Conservation (phyloP, 2,113 vertebrate species). For the Heterotis niloticus region DNA sequence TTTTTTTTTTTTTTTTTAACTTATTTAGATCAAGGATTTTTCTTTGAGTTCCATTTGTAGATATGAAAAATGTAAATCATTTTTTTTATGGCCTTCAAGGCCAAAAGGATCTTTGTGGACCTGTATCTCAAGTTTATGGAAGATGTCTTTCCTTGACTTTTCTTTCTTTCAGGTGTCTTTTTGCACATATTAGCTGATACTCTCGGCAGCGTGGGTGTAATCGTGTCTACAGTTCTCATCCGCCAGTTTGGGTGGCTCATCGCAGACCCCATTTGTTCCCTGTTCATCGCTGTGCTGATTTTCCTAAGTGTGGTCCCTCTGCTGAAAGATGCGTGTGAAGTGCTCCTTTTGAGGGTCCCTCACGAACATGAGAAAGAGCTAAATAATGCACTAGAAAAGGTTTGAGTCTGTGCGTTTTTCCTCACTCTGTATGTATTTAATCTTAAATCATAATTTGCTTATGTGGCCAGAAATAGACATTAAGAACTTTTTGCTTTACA, state of each 20-base stretch:
- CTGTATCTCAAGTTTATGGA: no score
- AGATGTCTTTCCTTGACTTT: neutral
- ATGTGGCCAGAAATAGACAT: no score
- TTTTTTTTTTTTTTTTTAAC: no score
- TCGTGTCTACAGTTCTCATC: conserved; percentile 93
- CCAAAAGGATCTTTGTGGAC: no score
- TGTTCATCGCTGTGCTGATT: conserved; percentile 91
- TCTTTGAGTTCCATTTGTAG: no score
- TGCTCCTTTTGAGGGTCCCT: conserved; percentile 82
- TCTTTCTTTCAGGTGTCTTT: conserved; percentile 76
- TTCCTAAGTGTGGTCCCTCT: conserved; percentile 94
- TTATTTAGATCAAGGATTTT: no score
- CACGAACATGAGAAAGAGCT: conserved; percentile 86
- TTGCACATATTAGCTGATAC: conserved; percentile 95
- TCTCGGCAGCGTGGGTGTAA: conserved; percentile 92
- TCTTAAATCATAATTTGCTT: no score
- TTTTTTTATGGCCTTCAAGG: no score
- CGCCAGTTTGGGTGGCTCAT: conserved; percentile 97
- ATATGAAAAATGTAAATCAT: no score
- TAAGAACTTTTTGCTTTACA: no score
- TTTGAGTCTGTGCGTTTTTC: conserved; percentile 42
- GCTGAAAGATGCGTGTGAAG: conserved; percentile 89
- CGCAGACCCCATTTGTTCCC: conserved; percentile 93
- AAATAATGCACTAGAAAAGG: conserved; percentile 87
- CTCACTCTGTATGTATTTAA: neutral